phyloP scores from a whole-genome alignment of 2,888 invertebrate species.

The Lasioglossum lativentre region DNA sequence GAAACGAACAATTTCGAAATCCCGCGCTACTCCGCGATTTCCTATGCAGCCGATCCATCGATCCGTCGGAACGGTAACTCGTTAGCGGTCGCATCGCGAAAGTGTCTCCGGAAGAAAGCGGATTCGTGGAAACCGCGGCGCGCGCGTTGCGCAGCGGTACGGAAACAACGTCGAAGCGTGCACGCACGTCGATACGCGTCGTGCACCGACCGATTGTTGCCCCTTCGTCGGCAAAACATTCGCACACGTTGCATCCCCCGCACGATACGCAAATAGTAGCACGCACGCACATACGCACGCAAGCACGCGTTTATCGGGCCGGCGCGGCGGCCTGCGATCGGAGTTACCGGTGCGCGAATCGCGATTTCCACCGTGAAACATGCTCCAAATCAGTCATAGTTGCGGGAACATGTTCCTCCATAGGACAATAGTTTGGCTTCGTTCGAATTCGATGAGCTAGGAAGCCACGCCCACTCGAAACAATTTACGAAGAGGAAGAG shows the following conservation, averaged over 20 bases:
- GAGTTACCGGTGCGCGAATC: slow-evolving; percentile 3
- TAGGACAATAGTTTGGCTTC: background rate
- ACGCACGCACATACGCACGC: slow-evolving; percentile 14
- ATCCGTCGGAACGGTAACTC: background rate
- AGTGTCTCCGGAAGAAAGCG: background rate
- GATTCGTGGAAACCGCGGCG: slow-evolving; percentile 28
- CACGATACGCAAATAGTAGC: slow-evolving; percentile 59
- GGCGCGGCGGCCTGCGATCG: background rate
- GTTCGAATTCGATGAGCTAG: background rate
- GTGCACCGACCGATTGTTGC: slow-evolving; percentile 67
- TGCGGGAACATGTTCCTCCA: background rate
- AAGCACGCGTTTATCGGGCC: slow-evolving; percentile 20
- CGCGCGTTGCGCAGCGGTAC: background rate
- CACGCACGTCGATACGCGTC: slow-evolving; percentile 65
- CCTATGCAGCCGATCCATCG: slow-evolving; percentile 7
- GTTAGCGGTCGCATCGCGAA: background rate
- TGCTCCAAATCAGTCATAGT: background rate
- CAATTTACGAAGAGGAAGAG: background rate
- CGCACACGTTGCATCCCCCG: slow-evolving; percentile 35
- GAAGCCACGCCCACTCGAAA: background rate
- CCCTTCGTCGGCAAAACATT: slow-evolving; percentile 59
- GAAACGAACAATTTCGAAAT: slow-evolving; percentile 8
- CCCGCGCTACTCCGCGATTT: background rate
- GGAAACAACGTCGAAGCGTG: slow-evolving; percentile 43
- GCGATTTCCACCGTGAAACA: background rate